Evolutionary conservation across 2,113 vertebrate genomes (phyloP).

Genomic region (Dicaeum eximium): DNA sequence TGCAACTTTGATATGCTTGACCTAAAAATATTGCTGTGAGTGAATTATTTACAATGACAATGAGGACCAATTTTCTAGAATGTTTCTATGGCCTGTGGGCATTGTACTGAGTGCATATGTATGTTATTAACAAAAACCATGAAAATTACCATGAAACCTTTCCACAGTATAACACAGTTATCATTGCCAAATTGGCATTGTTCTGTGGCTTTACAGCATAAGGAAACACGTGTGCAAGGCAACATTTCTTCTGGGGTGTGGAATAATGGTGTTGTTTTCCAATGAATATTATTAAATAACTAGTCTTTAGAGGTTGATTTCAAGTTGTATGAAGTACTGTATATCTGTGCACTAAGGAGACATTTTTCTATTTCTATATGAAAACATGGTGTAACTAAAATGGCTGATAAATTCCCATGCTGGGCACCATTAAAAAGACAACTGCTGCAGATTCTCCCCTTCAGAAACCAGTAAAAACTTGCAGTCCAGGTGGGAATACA

Average conservation of each 20-base stretch:
- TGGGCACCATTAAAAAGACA: background rate
- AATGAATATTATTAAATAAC: background rate
- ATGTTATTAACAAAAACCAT: background rate
- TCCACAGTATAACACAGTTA: background rate
- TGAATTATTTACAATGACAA: constrained; percentile 31
- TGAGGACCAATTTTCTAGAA: background rate
- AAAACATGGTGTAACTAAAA: background rate
- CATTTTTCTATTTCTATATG: background rate
- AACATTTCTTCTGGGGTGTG: background rate
- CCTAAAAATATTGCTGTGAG: constrained; percentile 14
- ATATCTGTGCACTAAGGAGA: background rate
- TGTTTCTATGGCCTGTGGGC: background rate
- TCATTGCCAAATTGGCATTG: background rate
- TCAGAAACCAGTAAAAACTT: background rate
- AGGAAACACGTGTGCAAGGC: background rate
- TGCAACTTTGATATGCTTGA: constrained; percentile 25
- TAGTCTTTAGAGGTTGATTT: background rate
- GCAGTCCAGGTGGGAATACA: background rate
- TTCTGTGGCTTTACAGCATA: background rate
- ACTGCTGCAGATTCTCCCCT: background rate
- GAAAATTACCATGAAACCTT: background rate
- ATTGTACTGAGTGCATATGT: background rate
- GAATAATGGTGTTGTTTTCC: background rate
- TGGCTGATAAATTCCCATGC: background rate
- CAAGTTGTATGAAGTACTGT: background rate